These are phyloP conservation scores for Cataglyphis cursor DNA, from an alignment of 2,888 invertebrate species.

Conservation along the genomic window DNA sequence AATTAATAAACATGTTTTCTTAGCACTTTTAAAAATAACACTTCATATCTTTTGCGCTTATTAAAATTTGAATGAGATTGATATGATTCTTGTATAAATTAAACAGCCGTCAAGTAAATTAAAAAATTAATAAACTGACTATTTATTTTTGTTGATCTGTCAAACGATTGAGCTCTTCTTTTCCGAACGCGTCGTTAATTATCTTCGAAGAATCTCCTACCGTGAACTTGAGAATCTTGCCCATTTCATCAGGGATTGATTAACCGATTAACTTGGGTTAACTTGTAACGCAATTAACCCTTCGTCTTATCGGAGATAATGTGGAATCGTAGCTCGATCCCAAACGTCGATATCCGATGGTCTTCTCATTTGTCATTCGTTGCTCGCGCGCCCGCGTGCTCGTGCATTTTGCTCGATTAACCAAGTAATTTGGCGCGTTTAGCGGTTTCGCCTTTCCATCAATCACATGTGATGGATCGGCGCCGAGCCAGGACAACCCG, in stretches of 20 bases:
- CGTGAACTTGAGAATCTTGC: neutral
- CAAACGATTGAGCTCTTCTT: neutral
- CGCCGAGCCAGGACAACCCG: conserved; percentile 13
- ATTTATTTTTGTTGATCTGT: neutral
- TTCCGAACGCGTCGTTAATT: conserved; percentile 8
- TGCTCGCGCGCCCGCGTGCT: neutral
- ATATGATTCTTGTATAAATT: neutral
- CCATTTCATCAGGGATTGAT: neutral
- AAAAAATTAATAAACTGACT: conserved; percentile 10
- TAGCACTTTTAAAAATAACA: conserved; percentile 22
- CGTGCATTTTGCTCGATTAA: conserved; percentile 58
- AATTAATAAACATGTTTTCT: conserved; percentile 3
- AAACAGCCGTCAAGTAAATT: neutral
- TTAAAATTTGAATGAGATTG: conserved; percentile 14
- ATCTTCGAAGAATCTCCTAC: neutral
- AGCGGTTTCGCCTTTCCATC: conserved; percentile 54
- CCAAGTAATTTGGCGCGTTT: conserved; percentile 56
- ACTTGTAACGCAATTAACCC: conserved; percentile 30
- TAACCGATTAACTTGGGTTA: conserved; percentile 17
- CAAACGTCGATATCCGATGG: conserved; percentile 51
- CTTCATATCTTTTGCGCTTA: neutral
- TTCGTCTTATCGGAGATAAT: conserved; percentile 8
- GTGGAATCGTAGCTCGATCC: conserved; percentile 17
- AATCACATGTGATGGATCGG: conserved; percentile 51
- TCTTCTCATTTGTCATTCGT: conserved; percentile 46